These are phyloP conservation scores for Pecten maximus DNA, from an alignment of 2,888 invertebrate species.

Conservation along the genomic window DNA sequence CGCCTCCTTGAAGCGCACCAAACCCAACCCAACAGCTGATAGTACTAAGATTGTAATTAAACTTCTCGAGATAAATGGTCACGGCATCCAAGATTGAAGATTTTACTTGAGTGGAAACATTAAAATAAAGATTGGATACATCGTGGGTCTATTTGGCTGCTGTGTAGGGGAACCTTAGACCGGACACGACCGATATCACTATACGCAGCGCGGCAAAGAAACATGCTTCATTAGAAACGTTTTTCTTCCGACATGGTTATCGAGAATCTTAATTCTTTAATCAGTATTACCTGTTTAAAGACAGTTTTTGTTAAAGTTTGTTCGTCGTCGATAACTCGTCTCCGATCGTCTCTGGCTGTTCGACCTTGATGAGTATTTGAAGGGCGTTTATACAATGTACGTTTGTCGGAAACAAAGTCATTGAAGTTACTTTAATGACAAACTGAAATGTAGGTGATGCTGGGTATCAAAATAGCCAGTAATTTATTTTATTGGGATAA, in stretches of 20 bases:
- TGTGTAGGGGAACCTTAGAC: neutral
- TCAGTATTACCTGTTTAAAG: neutral
- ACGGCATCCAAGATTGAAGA: neutral
- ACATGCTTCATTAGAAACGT: neutral
- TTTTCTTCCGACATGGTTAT: neutral
- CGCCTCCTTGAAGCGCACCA: slow-evolving; percentile 5
- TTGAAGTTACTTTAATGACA: neutral
- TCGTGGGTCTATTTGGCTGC: neutral
- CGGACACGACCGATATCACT: neutral
- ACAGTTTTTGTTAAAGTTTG: neutral
- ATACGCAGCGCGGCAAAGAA: neutral
- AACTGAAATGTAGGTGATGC: neutral
- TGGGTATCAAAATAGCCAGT: neutral
- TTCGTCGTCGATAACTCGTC: neutral
- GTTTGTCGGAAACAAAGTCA: neutral
- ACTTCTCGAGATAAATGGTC: neutral
- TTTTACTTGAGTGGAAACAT: neutral
- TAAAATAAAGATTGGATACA: neutral
- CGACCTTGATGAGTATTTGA: neutral
- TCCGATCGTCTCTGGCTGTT: no score
- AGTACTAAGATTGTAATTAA: neutral
- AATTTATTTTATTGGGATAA: neutral
- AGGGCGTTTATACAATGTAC: neutral
- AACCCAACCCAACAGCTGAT: neutral
- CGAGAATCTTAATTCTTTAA: neutral